A percentile compares a stretch with the other conserved stretches of the same genome.
phyloP scores from a whole-genome alignment of 1,140 invertebrate genomes.

The Periplaneta americana region DNA sequence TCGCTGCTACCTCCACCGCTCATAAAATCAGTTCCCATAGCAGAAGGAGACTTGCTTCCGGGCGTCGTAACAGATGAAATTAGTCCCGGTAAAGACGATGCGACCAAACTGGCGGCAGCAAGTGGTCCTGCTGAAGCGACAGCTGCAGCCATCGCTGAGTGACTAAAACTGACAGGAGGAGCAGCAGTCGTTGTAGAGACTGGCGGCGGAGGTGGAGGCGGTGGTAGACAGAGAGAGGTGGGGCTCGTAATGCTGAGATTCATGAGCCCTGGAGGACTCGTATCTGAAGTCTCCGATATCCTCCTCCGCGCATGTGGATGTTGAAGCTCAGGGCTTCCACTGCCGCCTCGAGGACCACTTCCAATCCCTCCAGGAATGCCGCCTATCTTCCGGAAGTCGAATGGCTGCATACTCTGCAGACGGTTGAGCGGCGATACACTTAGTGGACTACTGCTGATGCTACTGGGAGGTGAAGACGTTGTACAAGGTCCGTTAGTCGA shows the following conservation, averaged over 20 bases:
- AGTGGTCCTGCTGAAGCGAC: constrained; percentile 36
- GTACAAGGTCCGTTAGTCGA: constrained; percentile 27
- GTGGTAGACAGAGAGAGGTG: constrained; percentile 50
- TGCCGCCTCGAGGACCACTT: neutral
- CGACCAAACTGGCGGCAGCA: constrained; percentile 36
- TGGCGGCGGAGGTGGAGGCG: constrained; percentile 50
- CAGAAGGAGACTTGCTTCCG: constrained; percentile 34
- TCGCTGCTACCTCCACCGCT: constrained; percentile 40
- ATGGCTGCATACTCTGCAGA: constrained; percentile 91
- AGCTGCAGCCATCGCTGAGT: constrained; percentile 47
- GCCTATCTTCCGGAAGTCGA: constrained; percentile 72
- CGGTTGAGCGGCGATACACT: constrained; percentile 76
- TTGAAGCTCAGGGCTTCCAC: constrained; percentile 33
- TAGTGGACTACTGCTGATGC: constrained; percentile 42
- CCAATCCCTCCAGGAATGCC: neutral
- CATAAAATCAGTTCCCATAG: constrained; percentile 20
- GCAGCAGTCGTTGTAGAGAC: constrained; percentile 24
- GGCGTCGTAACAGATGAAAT: constrained; percentile 29
- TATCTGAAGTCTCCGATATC: constrained; percentile 39
- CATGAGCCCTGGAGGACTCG: constrained; percentile 47
- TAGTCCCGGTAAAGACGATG: constrained; percentile 36
- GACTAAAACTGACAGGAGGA: constrained; percentile 34
- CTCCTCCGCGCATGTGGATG: constrained; percentile 28
- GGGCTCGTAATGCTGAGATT: constrained; percentile 52
- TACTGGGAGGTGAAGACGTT: constrained; percentile 36